Base-by-base conservation (phyloP, 2,888 invertebrate genomes). In the Tetragonula carbonaria region DNA sequence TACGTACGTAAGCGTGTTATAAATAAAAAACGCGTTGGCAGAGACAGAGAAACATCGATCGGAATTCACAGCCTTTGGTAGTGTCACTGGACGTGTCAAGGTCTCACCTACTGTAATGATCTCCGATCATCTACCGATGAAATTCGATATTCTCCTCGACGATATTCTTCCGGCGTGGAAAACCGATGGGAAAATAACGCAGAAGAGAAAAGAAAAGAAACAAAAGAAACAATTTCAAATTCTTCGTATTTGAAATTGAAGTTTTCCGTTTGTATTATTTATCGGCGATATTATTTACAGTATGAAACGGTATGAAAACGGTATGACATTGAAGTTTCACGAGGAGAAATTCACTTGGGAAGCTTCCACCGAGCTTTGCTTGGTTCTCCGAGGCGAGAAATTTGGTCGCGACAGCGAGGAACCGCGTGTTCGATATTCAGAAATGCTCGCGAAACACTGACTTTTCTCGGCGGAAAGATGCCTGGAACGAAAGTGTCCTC, bases 371-470 rank as follows among this genome's bases (percentile, higher is more conserved):
- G 4, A 71, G 21, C n/a, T 51, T 55, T 8, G 45, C 1, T 62
- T 18, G 62, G 51, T 59, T 45, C 16, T 16, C 38, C 8, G 16
- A 33, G 5, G 6, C 4, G 11, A 76, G 55, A 28, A 65, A 28
- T 3, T 23, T 0, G 5, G 4, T 16, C 45, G 23, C 66, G 67
- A 14, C n/a, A 14, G 8, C 66, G 67, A 45, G 70, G 16, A 51
- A 45, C 38, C 74, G 75, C 74, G 75, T 75, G 72, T 59, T 77
- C 57, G 63, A 65, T 38, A 73, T 45, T 45, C 21, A 57, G 66
- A 33, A 72, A 74, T 77, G 82, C 85, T 65, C 86, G 77, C 78
- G 80, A 38, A 80, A 78, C 45, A 88, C 88, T 88, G 85, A 62
- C 73, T 66, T 77, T 78, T 79, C 72, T 74, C 76, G 38, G 53